Base-by-base conservation (phyloP, 2,797 vertebrate genomes). In the Leptoclinus maculatus region DNA sequence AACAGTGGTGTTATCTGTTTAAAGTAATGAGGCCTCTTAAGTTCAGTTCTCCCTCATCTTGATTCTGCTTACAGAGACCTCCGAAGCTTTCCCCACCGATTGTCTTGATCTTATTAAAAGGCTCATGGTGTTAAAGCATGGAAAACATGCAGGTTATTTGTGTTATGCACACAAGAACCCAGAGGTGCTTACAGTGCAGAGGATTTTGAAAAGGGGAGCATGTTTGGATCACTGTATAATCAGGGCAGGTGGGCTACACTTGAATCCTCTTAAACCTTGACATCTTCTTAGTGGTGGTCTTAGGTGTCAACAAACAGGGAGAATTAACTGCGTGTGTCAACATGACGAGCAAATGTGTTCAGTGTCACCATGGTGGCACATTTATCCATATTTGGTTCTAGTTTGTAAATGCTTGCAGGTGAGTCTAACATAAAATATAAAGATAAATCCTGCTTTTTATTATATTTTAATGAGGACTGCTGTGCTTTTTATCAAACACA, bases 201-300 rank as follows among this genome's bases (percentile, higher is more conserved):
- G 66, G 71, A 88, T 90, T 92, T 89, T 60, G 9, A 84, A 34
- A 83, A 85, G 19, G 64, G 74, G 67, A 66, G 66, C 16, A 70
- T 58, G 75, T 73, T 79, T 79, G 79, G 74, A 78, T 89, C 81
- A 69, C 71, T 80, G 74, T 74, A 68, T 62, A 87, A 64, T 87
- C 62, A 82, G 74, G 57, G 74, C 76, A 60, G 85, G 85, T 76
- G 88, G 87, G 39, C 74, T 80, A 21, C 9, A 11, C 32, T 71
- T 60, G 54, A 93, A 94, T 93, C 94, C 80, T 87, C 80, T 93
- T 92, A 94, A 81, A 85, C 80, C 51, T 71, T 73, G 76, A 89
- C 70, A 82, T 86, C 73, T 73, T 56, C 59, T 80, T 53, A 53
- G 59, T 38, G 8, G 5, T 38, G 8, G 36, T 73, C 69, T 87